Percentiles rank a stretch among this genome's conserved stretches.
Conservation (phyloP, 2,888 invertebrate species). For the Nymphalis c-album region DNA sequence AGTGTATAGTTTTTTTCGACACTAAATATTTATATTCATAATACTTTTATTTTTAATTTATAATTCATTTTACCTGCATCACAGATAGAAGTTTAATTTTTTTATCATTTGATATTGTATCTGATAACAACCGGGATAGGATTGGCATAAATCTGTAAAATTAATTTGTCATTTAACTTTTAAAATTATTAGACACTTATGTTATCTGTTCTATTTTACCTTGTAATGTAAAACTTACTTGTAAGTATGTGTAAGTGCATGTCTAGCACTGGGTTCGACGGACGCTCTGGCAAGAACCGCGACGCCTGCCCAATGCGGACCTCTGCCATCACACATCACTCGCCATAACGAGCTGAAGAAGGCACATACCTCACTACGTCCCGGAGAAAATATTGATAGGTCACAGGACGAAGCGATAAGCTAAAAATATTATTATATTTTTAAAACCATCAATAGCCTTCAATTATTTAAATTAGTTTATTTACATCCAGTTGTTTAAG, state of each 20-base stretch:
- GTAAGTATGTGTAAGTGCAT: slow-evolving; percentile 85
- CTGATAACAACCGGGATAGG: slow-evolving; percentile 82
- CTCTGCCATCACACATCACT: slow-evolving; percentile 81
- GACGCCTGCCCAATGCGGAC: slow-evolving; percentile 84
- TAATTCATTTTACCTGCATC: slow-evolving; percentile 80
- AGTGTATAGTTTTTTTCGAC: background rate
- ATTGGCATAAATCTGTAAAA: slow-evolving; percentile 84
- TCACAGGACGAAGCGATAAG: slow-evolving; percentile 84
- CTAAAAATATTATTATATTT: slow-evolving; percentile 60
- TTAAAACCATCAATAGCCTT: no score
- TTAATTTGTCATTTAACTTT: background rate
- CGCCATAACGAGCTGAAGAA: slow-evolving; percentile 86
- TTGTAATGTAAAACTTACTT: slow-evolving; percentile 57
- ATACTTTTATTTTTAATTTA: background rate
- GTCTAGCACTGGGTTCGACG: slow-evolving; percentile 82
- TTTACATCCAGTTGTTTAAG: background rate
- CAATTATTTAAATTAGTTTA: background rate
- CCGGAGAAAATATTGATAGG: slow-evolving; percentile 84
- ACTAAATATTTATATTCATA: background rate
- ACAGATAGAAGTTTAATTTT: slow-evolving; percentile 83
- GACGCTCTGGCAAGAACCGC: slow-evolving; percentile 84
- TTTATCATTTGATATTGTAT: slow-evolving; percentile 83
- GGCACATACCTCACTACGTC: slow-evolving; percentile 82
- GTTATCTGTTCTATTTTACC: background rate
- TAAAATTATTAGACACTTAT: background rate